Base-by-base conservation (phyloP, 1,140 invertebrate genomes). In the Drosophila albomicans region DNA sequence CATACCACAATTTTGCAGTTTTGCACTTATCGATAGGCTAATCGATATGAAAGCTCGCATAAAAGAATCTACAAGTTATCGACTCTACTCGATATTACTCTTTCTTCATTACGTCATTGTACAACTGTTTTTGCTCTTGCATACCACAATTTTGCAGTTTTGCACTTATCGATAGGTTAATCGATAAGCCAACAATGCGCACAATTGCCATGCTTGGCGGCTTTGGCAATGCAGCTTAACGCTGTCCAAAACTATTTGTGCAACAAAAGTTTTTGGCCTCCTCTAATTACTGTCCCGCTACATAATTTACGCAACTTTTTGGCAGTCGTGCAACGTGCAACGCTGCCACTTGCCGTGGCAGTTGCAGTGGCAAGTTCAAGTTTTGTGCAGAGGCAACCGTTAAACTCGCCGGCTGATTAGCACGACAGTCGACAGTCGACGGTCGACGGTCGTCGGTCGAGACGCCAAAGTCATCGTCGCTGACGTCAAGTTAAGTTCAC, bases 231-330 rank as follows among this genome's bases (percentile, higher is more conserved):
- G 45, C 57, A 41, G 32, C 63, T 57, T 48, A 46, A 48, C 59
- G 52, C 68, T 52, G 69, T 74, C 84, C 38, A 75, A 87, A 88
- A 84, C 84, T 87, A 88, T 89, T 88, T 70, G 63, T 66, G 70
- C 78, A 77, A 71, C 84, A 88, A 89, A 88, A 88, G 81, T 88
- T 89, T 78, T 66, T 25, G 20, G 20, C 20, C 20, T 25, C 78
- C 84, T 84, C 74, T 81, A 88, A 88, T 88, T 88, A 81, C 78
- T 76, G 84, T 81, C 81, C 70, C 78, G 84, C 84, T 89, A 88
- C 80, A 88, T 89, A 89, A 88, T 82, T 88, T 78, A 84, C 69
- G 51, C 52, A 80, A 88, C 56, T 70, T 70, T 71, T 70, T 71
- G 51, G 35, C 61, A 75, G 16, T 70, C 41, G 59, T 62, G 64